Evolutionary conservation across 2,797 vertebrate genomes (phyloP).

Genomic region (Poeciliopsis presidionis): DNA sequence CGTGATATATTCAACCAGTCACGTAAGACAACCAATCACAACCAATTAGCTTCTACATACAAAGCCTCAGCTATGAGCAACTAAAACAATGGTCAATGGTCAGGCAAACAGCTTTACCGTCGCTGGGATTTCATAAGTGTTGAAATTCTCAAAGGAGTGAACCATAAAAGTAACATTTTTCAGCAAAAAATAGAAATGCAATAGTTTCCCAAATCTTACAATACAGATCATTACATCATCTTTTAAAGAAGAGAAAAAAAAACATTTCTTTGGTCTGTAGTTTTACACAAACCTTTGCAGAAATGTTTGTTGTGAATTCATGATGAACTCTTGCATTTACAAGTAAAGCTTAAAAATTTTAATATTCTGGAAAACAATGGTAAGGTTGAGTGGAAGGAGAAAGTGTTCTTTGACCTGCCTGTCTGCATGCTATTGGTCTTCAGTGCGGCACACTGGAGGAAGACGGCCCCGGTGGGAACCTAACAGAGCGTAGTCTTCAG

Average conservation of each 20-base stretch:
- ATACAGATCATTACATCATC: neutral
- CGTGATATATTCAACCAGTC: neutral
- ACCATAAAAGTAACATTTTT: neutral
- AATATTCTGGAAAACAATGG: neutral
- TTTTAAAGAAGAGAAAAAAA: neutral
- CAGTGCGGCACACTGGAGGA: constrained; percentile 93
- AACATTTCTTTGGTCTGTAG: too few species aligned
- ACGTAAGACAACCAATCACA: neutral
- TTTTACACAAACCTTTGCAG: neutral
- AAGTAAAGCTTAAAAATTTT: neutral
- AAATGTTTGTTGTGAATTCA: neutral
- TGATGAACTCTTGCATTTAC: neutral
- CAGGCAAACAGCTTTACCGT: neutral
- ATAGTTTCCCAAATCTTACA: neutral
- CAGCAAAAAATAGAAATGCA: neutral
- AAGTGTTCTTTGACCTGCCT: too few species aligned
- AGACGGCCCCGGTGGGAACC: constrained; percentile 86
- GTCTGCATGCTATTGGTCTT: neutral
- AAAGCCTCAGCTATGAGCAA: neutral
- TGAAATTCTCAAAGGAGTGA: neutral
- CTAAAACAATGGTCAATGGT: too few species aligned
- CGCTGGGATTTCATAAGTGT: neutral
- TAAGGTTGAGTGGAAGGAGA: neutral
- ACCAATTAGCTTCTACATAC: neutral
- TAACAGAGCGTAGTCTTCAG: constrained; percentile 93